Evolutionary conservation across 1,140 invertebrate genomes (phyloP), one percentile per base, ranked within the genome.

Genomic region (Gerris buenoi): DNA sequence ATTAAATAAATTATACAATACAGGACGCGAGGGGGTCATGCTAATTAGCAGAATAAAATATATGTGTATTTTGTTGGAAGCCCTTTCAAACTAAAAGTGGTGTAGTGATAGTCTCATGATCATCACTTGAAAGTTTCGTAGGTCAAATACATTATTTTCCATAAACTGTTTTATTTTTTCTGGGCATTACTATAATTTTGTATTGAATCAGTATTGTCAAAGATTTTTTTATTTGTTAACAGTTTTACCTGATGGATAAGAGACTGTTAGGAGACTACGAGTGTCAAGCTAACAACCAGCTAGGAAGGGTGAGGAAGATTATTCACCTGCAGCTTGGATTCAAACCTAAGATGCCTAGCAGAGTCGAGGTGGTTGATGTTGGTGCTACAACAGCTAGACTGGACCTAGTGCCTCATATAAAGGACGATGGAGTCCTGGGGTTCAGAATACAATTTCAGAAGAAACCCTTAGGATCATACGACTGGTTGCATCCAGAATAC

Each of bases 181-280:
- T n/a, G n/a, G n/a, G n/a, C n/a, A n/a, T n/a, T n/a, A n/a, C n/a
- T n/a, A n/a, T n/a, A n/a, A n/a, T n/a, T n/a, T n/a, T n/a, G n/a
- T n/a, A n/a, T n/a, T n/a, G n/a, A n/a, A n/a, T n/a, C n/a, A n/a
- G n/a, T 46, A 46, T 46, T 46, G 18, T 10, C 33, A 46, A 46
- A 46, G 33, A 18, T 46, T 46, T 60, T 13, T n/a, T 22, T 64
- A 10, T 10, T 56, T 46, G 27, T 18, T 25, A 74, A 3, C 74
- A 80, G 69, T 72, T 84, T 0, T 72, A 71, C n/a, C 76, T 82
- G 2, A 74, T 74, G 2, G 77, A 82, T 68, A 69, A 73, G 18
- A 75, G 75, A 5, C 75, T 74, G 22, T 82, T 81, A 65, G 82
- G 80, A 15, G 78, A 78, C 65, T 84, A 83, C 72, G 75, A 77